Conservation (phyloP, 2,113 vertebrate genomes). For the Lamprologus sp. region DNA sequence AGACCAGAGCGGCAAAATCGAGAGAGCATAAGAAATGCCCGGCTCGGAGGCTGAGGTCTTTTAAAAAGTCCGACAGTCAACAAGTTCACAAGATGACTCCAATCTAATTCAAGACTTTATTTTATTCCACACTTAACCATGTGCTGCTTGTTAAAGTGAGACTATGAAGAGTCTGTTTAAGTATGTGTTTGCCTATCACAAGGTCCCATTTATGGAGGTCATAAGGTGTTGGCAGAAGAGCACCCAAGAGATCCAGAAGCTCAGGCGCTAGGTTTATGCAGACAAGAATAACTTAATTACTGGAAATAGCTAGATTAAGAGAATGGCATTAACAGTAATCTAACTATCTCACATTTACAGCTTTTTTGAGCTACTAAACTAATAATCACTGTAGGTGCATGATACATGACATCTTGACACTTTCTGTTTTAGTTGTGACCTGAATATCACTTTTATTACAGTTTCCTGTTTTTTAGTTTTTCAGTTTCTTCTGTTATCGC, state of each 20-base stretch:
- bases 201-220: slow-evolving; percentile 10
- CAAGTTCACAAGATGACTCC: slow-evolving; percentile 3
- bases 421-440: neutral
- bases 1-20: neutral
- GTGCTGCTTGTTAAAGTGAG: slow-evolving; percentile 37
- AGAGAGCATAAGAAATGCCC: neutral
- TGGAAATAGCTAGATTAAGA: neutral
- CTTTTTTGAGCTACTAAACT: neutral
- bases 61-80: neutral
- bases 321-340: neutral
- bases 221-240: neutral
- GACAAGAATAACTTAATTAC: neutral
- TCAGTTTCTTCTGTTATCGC: neutral
- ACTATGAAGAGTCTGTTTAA: slow-evolving; percentile 3
- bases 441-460: neutral
- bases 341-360: neutral
- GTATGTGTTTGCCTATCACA: slow-evolving; percentile 27
- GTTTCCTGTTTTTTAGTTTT: neutral
- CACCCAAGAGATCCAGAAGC: neutral
- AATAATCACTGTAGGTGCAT: neutral
- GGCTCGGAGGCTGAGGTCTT: neutral
- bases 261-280: neutral
- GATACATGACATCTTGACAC: neutral
- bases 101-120: slow-evolving; percentile 29
- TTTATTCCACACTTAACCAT: slow-evolving; percentile 11